A percentile compares a stretch with the other conserved stretches of the same genome.
These are phyloP conservation scores for Lampropteryx suffumata DNA, from an alignment of 2,888 invertebrate genomes.

Conservation along the genomic window DNA sequence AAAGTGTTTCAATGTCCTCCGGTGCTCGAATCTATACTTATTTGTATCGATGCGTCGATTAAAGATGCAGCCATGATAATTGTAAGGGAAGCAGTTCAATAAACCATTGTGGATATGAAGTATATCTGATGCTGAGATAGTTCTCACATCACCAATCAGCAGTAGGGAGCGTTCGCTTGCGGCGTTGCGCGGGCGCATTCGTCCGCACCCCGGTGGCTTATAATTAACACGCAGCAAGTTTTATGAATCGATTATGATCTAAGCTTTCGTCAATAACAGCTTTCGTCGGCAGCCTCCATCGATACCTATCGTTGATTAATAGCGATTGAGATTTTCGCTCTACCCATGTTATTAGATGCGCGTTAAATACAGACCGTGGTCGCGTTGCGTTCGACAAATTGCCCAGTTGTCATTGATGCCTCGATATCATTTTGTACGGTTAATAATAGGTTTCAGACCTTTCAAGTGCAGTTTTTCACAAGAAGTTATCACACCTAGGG, in stretches of 20 bases:
- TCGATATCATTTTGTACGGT: slow-evolving; percentile 53
- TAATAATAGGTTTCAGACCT: slow-evolving; percentile 26
- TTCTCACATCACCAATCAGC: slow-evolving; percentile 62
- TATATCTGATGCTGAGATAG: slow-evolving; percentile 69
- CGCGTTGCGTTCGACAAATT: slow-evolving; percentile 69
- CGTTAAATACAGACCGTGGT: slow-evolving; percentile 61
- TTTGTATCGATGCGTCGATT: slow-evolving; percentile 32
- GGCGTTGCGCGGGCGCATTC: slow-evolving; percentile 49
- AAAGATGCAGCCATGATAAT: slow-evolving; percentile 53
- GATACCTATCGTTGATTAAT: slow-evolving; percentile 80
- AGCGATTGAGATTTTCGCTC: slow-evolving; percentile 77
- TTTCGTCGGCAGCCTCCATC: slow-evolving; percentile 65
- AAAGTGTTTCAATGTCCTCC: slow-evolving; percentile 25
- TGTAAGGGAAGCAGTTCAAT: slow-evolving; percentile 65
- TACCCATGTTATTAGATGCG: slow-evolving; percentile 71
- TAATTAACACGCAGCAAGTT: slow-evolving; percentile 82
- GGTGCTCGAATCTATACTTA: slow-evolving; percentile 27
- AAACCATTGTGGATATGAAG: slow-evolving; percentile 65
- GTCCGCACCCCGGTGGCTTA: slow-evolving; percentile 78
- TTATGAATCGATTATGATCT: slow-evolving; percentile 82
- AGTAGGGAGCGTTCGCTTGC: slow-evolving; percentile 61
- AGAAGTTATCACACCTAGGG: neutral
- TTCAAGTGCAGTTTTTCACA: slow-evolving; percentile 28
- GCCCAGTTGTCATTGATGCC: slow-evolving; percentile 63
- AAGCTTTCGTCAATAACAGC: slow-evolving; percentile 82